phyloP scores from a whole-genome alignment of 2,888 invertebrate genomes.

The Philopedon plagiatum region DNA sequence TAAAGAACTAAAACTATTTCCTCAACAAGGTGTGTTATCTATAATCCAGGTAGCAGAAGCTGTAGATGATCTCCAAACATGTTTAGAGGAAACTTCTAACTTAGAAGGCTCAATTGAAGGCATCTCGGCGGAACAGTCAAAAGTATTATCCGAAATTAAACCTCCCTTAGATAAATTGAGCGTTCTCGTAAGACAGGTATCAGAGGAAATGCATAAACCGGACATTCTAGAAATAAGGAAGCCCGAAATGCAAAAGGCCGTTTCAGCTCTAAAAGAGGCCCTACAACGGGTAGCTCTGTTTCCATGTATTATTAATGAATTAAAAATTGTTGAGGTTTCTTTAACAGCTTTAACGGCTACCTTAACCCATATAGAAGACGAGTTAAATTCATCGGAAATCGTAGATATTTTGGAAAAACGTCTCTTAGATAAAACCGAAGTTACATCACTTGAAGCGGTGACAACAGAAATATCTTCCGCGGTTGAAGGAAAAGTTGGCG shows the following conservation, averaged over 20 bases:
- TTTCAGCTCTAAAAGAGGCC: constrained; percentile 44
- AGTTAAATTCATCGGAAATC: neutral
- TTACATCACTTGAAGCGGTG: neutral
- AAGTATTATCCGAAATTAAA: constrained; percentile 11
- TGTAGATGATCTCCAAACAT: constrained; percentile 33
- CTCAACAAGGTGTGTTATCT: constrained; percentile 55
- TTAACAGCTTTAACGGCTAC: constrained; percentile 25
- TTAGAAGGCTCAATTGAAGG: neutral
- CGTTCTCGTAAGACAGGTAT: constrained; percentile 19
- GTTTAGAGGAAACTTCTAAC: constrained; percentile 18
- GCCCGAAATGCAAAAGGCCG: constrained; percentile 45
- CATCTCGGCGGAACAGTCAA: neutral
- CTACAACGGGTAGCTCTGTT: constrained; percentile 23
- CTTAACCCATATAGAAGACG: constrained; percentile 25
- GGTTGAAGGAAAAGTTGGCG: no score
- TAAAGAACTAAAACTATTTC: constrained; percentile 27
- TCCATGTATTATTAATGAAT: neutral
- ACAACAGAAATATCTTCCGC: neutral
- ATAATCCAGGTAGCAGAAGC: constrained; percentile 48
- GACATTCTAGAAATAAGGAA: constrained; percentile 43
- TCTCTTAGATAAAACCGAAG: neutral
- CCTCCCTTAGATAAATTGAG: constrained; percentile 27
- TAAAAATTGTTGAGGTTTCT: constrained; percentile 8
- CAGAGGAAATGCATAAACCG: constrained; percentile 28
- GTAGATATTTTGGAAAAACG: no score